These are phyloP conservation scores for Aurelia coerulea DNA, from an alignment of 30 jellyfish, hydroid and myxozoan species.

Conservation along the genomic window DNA sequence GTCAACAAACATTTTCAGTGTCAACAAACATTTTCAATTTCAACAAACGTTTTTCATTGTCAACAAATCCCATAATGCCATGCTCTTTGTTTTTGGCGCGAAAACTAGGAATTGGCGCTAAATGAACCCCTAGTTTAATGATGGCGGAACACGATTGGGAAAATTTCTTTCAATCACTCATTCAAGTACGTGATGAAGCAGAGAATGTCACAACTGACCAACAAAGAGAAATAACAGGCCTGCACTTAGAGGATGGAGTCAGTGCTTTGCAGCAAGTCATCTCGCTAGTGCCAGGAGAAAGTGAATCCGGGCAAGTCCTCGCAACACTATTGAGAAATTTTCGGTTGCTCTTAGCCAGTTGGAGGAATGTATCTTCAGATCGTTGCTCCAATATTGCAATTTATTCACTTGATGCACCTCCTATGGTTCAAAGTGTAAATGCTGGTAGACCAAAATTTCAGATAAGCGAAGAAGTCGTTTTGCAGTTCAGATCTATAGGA, in stretches of 20 bases:
- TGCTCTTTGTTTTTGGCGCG: slow-evolving; percentile 45
- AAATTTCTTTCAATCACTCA: slow-evolving; percentile 15
- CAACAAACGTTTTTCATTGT: slow-evolving; percentile 30
- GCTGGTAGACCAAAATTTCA: slow-evolving; percentile 36
- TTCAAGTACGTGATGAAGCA: slow-evolving; percentile 5
- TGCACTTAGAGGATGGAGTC: no score
- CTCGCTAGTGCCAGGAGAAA: slow-evolving; percentile 32
- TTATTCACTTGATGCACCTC: slow-evolving; percentile 32
- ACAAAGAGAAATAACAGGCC: no score
- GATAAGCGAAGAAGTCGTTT: slow-evolving; percentile 17
- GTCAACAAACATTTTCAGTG: no score
- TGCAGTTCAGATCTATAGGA: background rate
- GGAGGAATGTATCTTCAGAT: slow-evolving; percentile 33
- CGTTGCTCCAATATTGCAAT: slow-evolving; percentile 32
- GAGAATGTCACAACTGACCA: slow-evolving; percentile 11
- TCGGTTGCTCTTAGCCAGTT: slow-evolving; percentile 26
- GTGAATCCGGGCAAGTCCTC: slow-evolving; percentile 25
- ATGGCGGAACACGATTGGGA: slow-evolving; percentile 7
- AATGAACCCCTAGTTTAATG: no score
- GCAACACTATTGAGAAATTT: slow-evolving; percentile 23
- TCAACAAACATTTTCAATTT: no score
- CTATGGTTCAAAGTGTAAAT: slow-evolving; percentile 20
- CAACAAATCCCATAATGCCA: slow-evolving; percentile 63
- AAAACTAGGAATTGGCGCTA: background rate
- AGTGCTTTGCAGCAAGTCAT: no score